Evolutionary conservation across 2,113 vertebrate genomes (phyloP), one percentile per base, ranked within the genome.

Genomic region (Tenebrosternarchus preto): DNA sequence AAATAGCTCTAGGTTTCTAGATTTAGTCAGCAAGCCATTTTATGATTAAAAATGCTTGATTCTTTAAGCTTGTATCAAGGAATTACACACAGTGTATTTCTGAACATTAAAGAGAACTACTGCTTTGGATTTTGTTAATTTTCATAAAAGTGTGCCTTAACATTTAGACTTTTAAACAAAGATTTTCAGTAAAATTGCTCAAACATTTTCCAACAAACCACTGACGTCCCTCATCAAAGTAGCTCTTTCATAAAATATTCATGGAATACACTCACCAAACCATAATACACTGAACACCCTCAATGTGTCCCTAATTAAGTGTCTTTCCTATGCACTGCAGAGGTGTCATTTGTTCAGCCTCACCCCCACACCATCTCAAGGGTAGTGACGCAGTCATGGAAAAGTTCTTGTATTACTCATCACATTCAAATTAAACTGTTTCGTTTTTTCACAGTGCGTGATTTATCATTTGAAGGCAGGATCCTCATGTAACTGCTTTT

Each of bases 291-390:
- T 70, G 66, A 74, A 61, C 67, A 73, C 70, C 61, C 77, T 74
- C 57, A 74, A 78, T 74, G 64, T 67, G 64, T 39, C 39, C 61
- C 63, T 57, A 80, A 75, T 81, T 80, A 77, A 36, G 61, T 50
- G 27, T 81, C 63, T 84, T 53, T 63, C 67, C 55, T 20, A 16
- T 81, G 67, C 74, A 29, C 78, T 46, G 43, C 83, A 75, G 73
- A 31, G 20, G 55, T 53, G 71, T 70, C 56, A 59, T 56, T 75
- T 76, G 33, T 31, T 53, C 64, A 82, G 25, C 67, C 66, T 81
- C 79, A 76, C 71, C 70, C 77, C 70, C 77, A 84, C 83, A 82
- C 76, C 50, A 66, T 82, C 76, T 84, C 64, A 66, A 75, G 80
- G 76, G 70, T 77, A 64, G 15, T 27, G 46, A 64, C 33, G 61